phyloP scores from a whole-genome alignment of 2,113 vertebrate genomes.

The Donacobius atricapilla region DNA sequence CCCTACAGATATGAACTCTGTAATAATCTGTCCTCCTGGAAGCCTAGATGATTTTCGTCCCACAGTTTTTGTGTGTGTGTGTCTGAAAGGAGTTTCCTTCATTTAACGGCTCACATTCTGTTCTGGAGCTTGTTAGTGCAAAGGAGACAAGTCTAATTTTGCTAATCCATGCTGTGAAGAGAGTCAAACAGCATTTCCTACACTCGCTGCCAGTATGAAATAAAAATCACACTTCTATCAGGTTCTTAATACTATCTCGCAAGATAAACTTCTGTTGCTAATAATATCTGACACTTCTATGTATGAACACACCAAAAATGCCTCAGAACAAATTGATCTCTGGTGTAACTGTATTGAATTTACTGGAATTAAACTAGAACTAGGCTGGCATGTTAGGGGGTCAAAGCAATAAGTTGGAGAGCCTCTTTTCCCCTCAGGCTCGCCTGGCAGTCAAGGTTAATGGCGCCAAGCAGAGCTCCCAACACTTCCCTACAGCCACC shows the following conservation, averaged over 20 bases:
- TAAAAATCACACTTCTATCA: slow-evolving; percentile 54
- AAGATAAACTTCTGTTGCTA: slow-evolving; percentile 49
- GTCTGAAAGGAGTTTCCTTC: slow-evolving; percentile 24
- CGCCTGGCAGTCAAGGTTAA: not conserved
- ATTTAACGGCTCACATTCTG: slow-evolving; percentile 38
- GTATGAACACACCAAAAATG: not conserved
- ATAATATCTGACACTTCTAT: slow-evolving; percentile 35
- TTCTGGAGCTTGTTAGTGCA: slow-evolving; percentile 38
- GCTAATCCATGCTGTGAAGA: slow-evolving; percentile 22
- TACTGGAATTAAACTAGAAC: slow-evolving; percentile 4
- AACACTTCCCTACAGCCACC: not conserved
- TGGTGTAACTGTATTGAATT: slow-evolving; percentile 14
- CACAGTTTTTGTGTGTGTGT: not conserved
- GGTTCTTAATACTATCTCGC: slow-evolving; percentile 34
- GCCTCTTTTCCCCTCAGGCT: not conserved
- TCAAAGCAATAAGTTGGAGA: not conserved
- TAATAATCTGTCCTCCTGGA: slow-evolving; percentile 6
- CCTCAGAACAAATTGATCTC: slow-evolving; percentile 41
- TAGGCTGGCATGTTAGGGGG: not conserved
- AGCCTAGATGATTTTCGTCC: slow-evolving; percentile 12
- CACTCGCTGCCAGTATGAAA: slow-evolving; percentile 24
- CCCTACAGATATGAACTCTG: not conserved
- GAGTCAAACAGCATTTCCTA: slow-evolving; percentile 26
- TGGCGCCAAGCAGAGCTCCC: not conserved
- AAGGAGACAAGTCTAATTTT: slow-evolving; percentile 46